Conservation (phyloP, 2,888 invertebrate genomes). For the Tortricodes alternella region DNA sequence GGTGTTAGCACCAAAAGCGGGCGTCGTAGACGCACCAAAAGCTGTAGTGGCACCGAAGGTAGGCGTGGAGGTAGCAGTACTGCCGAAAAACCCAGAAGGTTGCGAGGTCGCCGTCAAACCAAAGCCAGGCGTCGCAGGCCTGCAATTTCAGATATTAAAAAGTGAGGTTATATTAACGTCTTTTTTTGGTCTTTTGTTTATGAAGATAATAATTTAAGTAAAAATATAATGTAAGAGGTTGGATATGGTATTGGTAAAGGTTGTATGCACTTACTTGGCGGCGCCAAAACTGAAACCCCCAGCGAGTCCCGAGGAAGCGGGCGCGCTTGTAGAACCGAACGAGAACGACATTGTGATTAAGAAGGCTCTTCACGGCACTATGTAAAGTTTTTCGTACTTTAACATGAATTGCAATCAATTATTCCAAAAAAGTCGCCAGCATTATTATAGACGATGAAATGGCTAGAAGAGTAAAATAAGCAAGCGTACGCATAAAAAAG, state of each 20-base stretch:
- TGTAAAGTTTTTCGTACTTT: not conserved
- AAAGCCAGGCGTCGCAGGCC: conserved; percentile 66
- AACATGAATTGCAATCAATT: not conserved
- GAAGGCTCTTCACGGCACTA: not conserved
- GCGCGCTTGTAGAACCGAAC: conserved; percentile 75
- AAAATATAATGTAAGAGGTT: not conserved
- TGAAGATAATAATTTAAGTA: not conserved
- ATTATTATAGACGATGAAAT: too few species aligned
- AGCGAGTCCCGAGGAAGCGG: conserved; percentile 63
- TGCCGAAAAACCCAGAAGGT: conserved; percentile 62
- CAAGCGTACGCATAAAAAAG: too few species aligned
- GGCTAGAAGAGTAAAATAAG: too few species aligned
- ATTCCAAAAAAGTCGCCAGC: not conserved
- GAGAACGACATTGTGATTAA: conserved; percentile 66
- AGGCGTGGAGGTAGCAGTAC: conserved; percentile 47
- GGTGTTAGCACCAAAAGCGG: conserved; percentile 42
- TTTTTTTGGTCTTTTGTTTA: conserved; percentile 7
- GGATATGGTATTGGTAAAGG: conserved; percentile 7
- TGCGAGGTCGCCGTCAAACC: conserved; percentile 58
- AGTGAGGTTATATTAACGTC: conserved; percentile 40
- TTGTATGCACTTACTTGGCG: conserved; percentile 62
- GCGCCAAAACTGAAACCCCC: conserved; percentile 75
- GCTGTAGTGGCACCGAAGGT: conserved; percentile 37
- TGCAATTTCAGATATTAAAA: too few species aligned
- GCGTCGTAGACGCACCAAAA: conserved; percentile 32